Evolutionary conservation across 2,888 invertebrate genomes (phyloP), one percentile per base, ranked within the genome.

Genomic region (Tetheella fluctuosa): DNA sequence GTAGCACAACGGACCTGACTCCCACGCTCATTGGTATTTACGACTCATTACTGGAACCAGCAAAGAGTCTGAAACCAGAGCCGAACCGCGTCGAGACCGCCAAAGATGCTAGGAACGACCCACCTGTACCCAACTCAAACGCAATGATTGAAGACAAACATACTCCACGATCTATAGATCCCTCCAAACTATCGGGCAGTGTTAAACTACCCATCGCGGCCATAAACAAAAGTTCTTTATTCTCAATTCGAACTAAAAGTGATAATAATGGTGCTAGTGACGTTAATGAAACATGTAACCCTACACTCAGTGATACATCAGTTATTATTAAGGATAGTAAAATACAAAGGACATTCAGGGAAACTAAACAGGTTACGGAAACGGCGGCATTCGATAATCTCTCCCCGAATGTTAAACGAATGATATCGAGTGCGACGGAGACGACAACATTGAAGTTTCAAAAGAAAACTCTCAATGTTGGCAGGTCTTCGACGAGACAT

Each of bases 21-120:
- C 97, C 97, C 64, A 96, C 97, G 72, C 94, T 98, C 67, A 95
- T 98, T 89, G 97, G 96, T 68, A 96, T 97, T 89, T 97, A 97
- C 88, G 98, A 98, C 93, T 96, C 96, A 69, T 94, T 97, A 71
- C 94, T 94, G 76, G 95, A 93, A 74, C 93, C 91, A 63, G 81
- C 76, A 1, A 91, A 90, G 72, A 88, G 83, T 69, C 65, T 86
- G 39, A 81, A 80, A 71, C 86, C 88, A 58, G 90, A 89, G 76
- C 74, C 80, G 7, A 77, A 67, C 37, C 72, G 79, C 55, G 75
- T 89, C 55, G 88, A 90, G 79, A 90, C 87, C 48, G 92, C 92
- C 58, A 93, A 92, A 86, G 92, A 93, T 77, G 91, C 92, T n/a
- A 84, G 91, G 74, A 92, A 92, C 71, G 90, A 93, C 62, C 93